A percentile compares a stretch with the other conserved stretches of the same genome.
These are phyloP conservation scores for Branchellion lobata DNA, from an alignment of 2,888 invertebrate species.

Conservation along the genomic window DNA sequence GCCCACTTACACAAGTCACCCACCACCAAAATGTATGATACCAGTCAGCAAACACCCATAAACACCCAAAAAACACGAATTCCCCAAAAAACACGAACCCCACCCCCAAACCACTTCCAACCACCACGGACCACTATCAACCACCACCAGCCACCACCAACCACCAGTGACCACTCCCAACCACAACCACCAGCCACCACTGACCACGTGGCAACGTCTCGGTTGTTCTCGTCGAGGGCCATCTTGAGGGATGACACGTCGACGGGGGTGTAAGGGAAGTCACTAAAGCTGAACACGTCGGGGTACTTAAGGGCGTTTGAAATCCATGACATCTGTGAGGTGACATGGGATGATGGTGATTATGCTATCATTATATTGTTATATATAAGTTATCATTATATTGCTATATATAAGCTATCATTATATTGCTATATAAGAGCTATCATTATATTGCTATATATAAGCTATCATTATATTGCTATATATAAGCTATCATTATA, in stretches of 20 bases:
- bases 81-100: too few relatives aligned
- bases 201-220: slow-evolving; percentile 85
- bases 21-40: not conserved
- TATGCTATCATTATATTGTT: too few relatives aligned
- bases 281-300: slow-evolving; percentile 90
- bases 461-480: slow-evolving; percentile 6
- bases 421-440: not conserved
- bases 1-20: not conserved
- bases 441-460: not conserved
- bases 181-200: not conserved
- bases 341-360: not conserved
- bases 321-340: slow-evolving; percentile 74
- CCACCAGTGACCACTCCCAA: not conserved
- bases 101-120: not conserved
- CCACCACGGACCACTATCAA: not conserved
- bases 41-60: not conserved
- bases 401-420: slow-evolving; percentile 5
- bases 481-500: slow-evolving; percentile 20
- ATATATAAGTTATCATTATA: too few relatives aligned
- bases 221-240: slow-evolving; percentile 89
- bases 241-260: slow-evolving; percentile 86
- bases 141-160: not conserved
- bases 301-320: slow-evolving; percentile 82
- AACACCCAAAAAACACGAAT: too few relatives aligned
- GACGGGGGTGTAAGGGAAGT: slow-evolving; percentile 83